phyloP scores from a whole-genome alignment of 1,140 invertebrate species.

The Microplitis demolitor region DNA sequence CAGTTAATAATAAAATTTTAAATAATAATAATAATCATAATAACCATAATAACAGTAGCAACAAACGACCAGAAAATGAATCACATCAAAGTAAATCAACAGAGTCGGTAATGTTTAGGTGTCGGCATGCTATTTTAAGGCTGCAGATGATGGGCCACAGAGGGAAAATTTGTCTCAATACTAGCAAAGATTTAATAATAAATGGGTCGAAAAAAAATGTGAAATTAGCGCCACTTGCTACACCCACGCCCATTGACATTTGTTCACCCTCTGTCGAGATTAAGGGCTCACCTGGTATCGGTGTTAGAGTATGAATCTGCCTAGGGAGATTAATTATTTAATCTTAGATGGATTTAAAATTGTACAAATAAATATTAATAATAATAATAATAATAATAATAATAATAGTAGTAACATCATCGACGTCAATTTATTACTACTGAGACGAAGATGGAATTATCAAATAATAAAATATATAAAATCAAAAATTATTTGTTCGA shows the following conservation, averaged over 20 bases:
- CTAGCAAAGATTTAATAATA: conserved; percentile 32
- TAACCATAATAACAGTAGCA: too few species aligned
- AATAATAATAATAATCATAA: background rate
- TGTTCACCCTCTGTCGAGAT: conserved; percentile 51
- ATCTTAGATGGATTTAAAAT: conserved; percentile 16
- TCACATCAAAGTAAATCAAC: conserved; percentile 1
- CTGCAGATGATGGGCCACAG: conserved; percentile 39
- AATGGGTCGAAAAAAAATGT: conserved; percentile 31
- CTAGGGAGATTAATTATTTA: conserved; percentile 12
- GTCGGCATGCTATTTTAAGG: conserved; percentile 13
- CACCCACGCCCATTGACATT: conserved; percentile 48
- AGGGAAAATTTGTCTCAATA: conserved; percentile 35
- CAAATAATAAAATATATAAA: background rate
- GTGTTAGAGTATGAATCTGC: conserved; percentile 45
- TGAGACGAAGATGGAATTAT: background rate
- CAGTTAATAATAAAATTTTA: conserved; percentile 33
- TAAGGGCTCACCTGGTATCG: conserved; percentile 44
- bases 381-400: background rate
- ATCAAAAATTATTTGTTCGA: too few species aligned
- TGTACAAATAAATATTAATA: background rate
- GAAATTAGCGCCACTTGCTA: conserved; percentile 44
- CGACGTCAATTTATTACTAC: background rate
- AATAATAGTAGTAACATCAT: background rate
- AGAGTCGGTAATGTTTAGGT: conserved; percentile 1
- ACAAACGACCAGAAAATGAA: background rate